Conservation (phyloP, 2,888 invertebrate species). For the Nemotelus pantherinus region DNA sequence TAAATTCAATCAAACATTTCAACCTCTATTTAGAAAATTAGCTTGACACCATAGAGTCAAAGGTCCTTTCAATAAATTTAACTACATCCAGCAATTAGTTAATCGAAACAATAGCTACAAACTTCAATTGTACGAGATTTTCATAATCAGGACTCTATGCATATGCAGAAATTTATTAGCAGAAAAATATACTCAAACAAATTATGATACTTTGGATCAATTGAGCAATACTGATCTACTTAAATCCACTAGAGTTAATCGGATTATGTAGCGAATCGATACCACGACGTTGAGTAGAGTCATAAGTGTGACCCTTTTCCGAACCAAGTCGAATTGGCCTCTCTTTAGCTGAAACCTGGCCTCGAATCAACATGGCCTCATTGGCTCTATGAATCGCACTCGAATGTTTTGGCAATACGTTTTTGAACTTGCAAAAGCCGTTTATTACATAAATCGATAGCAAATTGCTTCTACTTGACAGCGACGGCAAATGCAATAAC, state of each 20-base stretch:
- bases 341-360: conserved; percentile 1
- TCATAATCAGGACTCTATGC: too few relatives aligned
- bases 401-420: conserved; percentile 23
- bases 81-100: too few relatives aligned
- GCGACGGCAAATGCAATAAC: conserved; percentile 1
- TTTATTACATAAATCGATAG: conserved; percentile 22
- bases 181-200: too few relatives aligned
- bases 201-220: neutral
- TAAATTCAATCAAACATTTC: too few relatives aligned
- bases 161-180: too few relatives aligned
- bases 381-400: conserved; percentile 7
- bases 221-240: conserved; percentile 17
- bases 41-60: too few relatives aligned
- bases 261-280: conserved; percentile 24
- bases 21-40: too few relatives aligned
- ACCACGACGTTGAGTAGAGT: neutral
- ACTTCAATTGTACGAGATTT: too few relatives aligned
- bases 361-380: neutral
- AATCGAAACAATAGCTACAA: too few relatives aligned
- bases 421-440: neutral
- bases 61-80: too few relatives aligned
- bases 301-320: conserved; percentile 23
- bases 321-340: neutral
- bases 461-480: conserved; percentile 13
- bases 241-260: conserved; percentile 18